Evolutionary conservation across 1,140 invertebrate species (phyloP).

Genomic region (Bradysia coprophila): DNA sequence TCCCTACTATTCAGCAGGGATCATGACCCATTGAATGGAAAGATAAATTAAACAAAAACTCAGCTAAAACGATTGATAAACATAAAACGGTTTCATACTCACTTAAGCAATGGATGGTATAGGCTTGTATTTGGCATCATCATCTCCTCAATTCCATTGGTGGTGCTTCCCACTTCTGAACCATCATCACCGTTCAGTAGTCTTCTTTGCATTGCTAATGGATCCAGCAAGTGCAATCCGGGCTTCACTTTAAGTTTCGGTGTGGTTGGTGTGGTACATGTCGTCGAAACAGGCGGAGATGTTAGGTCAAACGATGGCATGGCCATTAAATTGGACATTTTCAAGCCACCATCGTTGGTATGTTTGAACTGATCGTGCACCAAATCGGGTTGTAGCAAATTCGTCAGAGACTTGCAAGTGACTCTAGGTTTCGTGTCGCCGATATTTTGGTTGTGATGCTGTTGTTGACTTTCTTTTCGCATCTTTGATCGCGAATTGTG

Average conservation of each 20-base stretch:
- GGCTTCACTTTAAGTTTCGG: constrained; percentile 19
- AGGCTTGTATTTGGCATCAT: constrained; percentile 7
- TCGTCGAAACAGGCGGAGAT: constrained; percentile 9
- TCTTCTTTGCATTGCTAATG: constrained; percentile 3
- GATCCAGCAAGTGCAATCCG: constrained; percentile 11
- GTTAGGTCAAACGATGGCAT: constrained; percentile 1
- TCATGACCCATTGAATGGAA: too few relatives aligned
- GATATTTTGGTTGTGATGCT: background rate
- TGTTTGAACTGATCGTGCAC: background rate
- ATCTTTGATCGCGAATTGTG: background rate
- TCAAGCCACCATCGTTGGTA: background rate
- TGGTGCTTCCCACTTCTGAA: constrained; percentile 36
- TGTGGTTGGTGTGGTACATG: constrained; percentile 24
- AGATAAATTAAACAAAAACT: too few relatives aligned
- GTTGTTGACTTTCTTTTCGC: background rate
- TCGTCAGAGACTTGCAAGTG: constrained; percentile 36
- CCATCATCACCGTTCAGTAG: constrained; percentile 20
- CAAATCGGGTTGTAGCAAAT: constrained; percentile 28
- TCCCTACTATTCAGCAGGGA: too few relatives aligned
- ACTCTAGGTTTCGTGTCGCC: constrained; percentile 26
- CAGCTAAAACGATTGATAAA: too few relatives aligned
- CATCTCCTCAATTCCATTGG: constrained; percentile 22
- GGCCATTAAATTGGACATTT: background rate
- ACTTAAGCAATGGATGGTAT: background rate
- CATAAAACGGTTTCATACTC: too few relatives aligned